Conservation (phyloP, 2,888 invertebrate species). For the Bibio marci region DNA sequence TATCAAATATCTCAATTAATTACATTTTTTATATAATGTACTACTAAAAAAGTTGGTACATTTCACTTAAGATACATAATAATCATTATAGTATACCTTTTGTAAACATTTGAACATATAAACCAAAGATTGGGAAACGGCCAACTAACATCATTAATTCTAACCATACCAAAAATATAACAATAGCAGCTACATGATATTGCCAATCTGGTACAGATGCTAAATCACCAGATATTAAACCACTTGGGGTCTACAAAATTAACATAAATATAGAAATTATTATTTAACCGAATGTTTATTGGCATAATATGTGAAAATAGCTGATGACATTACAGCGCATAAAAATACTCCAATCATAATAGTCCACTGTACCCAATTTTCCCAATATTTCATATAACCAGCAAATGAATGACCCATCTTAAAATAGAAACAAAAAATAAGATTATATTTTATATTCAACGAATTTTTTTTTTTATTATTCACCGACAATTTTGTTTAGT, state of each 20-base stretch:
- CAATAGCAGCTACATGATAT: conserved; percentile 61
- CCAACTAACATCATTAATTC: conserved; percentile 76
- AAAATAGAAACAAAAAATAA: too few species aligned
- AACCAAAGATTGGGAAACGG: conserved; percentile 67
- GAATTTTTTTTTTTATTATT: too few species aligned
- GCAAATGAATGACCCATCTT: conserved; percentile 56
- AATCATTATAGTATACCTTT: too few species aligned
- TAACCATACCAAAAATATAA: conserved; percentile 65
- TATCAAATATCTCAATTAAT: background rate
- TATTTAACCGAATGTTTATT: background rate
- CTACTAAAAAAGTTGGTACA: too few species aligned
- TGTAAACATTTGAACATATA: conserved; percentile 79
- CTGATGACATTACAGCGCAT: conserved; percentile 47
- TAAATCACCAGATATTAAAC: conserved; percentile 19
- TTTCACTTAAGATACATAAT: too few species aligned
- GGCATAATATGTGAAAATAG: too few species aligned
- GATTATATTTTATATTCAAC: too few species aligned
- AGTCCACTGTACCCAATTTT: conserved; percentile 68
- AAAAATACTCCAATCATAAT: conserved; percentile 55
- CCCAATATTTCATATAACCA: conserved; percentile 63
- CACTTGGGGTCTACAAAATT: conserved; percentile 21
- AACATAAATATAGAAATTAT: background rate
- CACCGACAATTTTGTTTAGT: too few species aligned
- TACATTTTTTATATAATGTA: too few species aligned
- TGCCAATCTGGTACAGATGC: conserved; percentile 42